phyloP scores from a whole-genome alignment of 2,888 invertebrate genomes.

The Lepidochitona cinerea region DNA sequence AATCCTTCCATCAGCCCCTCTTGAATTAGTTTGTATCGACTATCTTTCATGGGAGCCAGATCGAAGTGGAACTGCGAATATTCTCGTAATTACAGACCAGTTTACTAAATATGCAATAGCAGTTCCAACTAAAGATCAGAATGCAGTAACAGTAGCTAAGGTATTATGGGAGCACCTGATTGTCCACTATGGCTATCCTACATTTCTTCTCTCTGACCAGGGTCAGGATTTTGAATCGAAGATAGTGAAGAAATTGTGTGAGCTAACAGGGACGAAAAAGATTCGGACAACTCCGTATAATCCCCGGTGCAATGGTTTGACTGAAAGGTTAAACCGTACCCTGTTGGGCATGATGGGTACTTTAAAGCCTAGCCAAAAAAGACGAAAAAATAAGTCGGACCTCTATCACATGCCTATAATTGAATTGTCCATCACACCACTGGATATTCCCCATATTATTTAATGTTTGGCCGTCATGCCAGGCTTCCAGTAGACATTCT shows the following conservation, averaged over 20 bases:
- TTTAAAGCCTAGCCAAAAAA: neutral
- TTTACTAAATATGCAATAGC: no score
- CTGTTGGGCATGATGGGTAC: no score
- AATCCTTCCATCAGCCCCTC: neutral
- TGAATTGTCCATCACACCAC: constrained; percentile 6
- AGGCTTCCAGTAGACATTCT: constrained; percentile 1
- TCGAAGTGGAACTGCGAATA: neutral
- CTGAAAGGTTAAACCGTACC: no score
- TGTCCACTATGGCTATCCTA: neutral
- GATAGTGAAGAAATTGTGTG: no score
- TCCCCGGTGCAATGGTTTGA: no score
- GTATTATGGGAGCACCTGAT: neutral
- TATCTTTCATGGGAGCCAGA: neutral
- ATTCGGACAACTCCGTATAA: no score
- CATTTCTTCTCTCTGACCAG: neutral
- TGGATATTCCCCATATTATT: constrained; percentile 1
- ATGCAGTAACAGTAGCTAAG: neutral
- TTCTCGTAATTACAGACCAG: neutral
- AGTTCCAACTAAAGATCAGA: neutral
- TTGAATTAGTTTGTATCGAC: neutral
- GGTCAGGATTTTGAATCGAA: neutral
- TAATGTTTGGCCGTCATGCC: constrained; percentile 8
- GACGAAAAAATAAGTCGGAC: neutral
- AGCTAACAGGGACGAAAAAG: no score
- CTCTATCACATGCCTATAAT: neutral